These are phyloP conservation scores for Aurelia sp. DNA, from an alignment of 30 jellyfish, hydroid and myxozoan species.

Conservation along the genomic window DNA sequence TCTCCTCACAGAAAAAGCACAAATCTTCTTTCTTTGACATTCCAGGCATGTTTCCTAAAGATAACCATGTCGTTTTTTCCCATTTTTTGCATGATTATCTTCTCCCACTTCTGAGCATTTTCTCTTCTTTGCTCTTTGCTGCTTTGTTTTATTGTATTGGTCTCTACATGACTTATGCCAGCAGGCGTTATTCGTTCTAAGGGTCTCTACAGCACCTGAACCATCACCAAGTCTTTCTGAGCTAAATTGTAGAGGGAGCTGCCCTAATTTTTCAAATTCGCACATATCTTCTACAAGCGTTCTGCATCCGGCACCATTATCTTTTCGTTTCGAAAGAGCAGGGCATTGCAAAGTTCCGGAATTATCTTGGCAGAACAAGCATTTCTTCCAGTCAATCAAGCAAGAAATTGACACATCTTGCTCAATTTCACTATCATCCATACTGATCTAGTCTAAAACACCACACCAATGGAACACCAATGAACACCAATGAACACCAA, in stretches of 20 bases:
- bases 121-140: slow-evolving; percentile 37
- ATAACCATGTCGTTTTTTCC: slow-evolving; percentile 39
- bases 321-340: slow-evolving; percentile 41
- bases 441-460: no score
- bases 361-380: slow-evolving; percentile 17
- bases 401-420: background rate
- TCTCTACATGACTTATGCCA: slow-evolving; percentile 52
- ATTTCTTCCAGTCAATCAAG: slow-evolving; percentile 27
- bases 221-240: no score
- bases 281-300: slow-evolving; percentile 28
- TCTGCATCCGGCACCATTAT: slow-evolving; percentile 36
- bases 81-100: slow-evolving; percentile 9
- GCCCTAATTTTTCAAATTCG: no score
- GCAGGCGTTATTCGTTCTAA: no score
- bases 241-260: no score
- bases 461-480: no score
- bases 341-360: slow-evolving; percentile 26
- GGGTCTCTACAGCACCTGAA: no score
- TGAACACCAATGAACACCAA: no score
- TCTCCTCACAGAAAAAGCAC: slow-evolving; percentile 35
- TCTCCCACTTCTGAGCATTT: slow-evolving; percentile 33
- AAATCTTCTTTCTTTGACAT: slow-evolving; percentile 37
- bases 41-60: slow-evolving; percentile 43
- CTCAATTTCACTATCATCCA: slow-evolving; percentile 13
- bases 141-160: slow-evolving; percentile 39